Percentiles rank a stretch among this genome's conserved stretches.
phyloP scores from a whole-genome alignment of 2,113 vertebrate genomes.

The Equus przewalskii region DNA sequence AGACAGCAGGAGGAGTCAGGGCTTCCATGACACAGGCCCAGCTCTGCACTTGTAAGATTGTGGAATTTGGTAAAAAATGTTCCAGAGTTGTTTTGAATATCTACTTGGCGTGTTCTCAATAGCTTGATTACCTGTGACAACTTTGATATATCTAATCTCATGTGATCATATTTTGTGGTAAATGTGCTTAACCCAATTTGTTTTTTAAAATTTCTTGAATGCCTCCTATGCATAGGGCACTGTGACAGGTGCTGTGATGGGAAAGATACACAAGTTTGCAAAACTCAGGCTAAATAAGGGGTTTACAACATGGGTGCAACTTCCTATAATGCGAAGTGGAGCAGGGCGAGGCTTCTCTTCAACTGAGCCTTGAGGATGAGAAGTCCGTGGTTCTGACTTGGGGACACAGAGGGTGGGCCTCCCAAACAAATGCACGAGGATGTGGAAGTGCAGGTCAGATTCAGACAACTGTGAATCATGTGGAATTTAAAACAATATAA shows the following conservation, averaged over 20 bases:
- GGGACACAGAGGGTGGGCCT: background rate
- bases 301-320: background rate
- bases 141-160: background rate
- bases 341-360: background rate
- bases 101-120: background rate
- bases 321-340: background rate
- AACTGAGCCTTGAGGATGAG: background rate
- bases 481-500: slow-evolving; percentile 37
- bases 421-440: background rate
- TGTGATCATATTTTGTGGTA: slow-evolving; percentile 24
- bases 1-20: background rate
- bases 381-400: background rate
- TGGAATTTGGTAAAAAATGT: slow-evolving; percentile 46
- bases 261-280: background rate
- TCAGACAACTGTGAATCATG: background rate
- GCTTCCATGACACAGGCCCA: background rate
- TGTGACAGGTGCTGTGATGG: background rate
- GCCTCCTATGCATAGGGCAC: background rate
- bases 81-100: background rate
- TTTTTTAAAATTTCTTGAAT: background rate
- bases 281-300: background rate
- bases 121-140: background rate
- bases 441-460: background rate
- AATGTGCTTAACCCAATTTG: slow-evolving; percentile 3
- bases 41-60: background rate